These are phyloP conservation scores for Alectura lathami DNA, from an alignment of 2,113 vertebrate species.

Conservation along the genomic window DNA sequence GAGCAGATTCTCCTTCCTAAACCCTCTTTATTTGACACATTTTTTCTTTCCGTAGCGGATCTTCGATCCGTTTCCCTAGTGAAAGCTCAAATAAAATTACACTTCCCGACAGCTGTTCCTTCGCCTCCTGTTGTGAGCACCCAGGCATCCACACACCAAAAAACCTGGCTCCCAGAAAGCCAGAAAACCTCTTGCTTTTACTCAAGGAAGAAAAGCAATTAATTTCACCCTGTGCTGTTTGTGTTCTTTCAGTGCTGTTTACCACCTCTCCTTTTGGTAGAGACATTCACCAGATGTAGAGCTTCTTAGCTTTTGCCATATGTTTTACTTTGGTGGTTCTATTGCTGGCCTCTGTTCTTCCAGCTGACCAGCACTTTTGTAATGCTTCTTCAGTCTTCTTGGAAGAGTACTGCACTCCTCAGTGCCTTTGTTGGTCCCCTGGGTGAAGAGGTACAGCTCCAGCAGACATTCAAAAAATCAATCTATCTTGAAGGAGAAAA, in stretches of 20 bases:
- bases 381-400: not conserved
- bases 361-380: not conserved
- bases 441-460: not conserved
- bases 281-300: not conserved
- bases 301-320: not conserved
- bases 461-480: not conserved
- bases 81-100: not conserved
- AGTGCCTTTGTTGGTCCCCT: not conserved
- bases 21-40: not conserved
- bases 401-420: not conserved
- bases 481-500: not conserved
- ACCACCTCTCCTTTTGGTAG: not conserved
- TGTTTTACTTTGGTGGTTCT: not conserved
- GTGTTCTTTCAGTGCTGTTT: not conserved
- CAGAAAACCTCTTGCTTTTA: not conserved
- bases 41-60: not conserved
- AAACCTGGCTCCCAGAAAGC: not conserved
- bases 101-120: not conserved
- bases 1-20: not conserved
- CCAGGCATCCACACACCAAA: not conserved
- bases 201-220: not conserved
- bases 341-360: not conserved
- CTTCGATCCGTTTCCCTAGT: not conserved
- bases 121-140: not conserved
- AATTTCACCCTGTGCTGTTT: not conserved